Evolutionary conservation across 2,797 vertebrate genomes (phyloP).

Genomic region (Liparis tanakae): DNA sequence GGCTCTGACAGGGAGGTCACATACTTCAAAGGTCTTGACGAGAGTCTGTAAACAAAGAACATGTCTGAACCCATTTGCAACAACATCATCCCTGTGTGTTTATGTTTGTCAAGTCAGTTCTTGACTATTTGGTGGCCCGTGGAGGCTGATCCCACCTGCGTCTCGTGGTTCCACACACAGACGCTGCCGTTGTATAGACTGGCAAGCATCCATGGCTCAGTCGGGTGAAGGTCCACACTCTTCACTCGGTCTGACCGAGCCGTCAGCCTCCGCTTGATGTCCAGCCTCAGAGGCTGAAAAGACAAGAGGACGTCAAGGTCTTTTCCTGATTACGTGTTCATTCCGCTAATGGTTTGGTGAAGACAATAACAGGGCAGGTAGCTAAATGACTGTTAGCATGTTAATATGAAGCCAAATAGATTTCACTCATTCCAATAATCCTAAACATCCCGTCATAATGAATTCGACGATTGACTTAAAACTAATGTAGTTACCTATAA

Average conservation of each 20-base stretch:
- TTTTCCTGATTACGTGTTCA: background rate
- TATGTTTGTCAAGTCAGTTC: background rate
- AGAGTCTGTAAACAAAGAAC: conserved; percentile 84
- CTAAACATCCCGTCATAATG: fast-evolving
- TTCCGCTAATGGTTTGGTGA: background rate
- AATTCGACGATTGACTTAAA: background rate
- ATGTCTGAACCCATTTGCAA: background rate
- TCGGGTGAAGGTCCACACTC: conserved; percentile 97
- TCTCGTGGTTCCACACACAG: conserved; percentile 99
- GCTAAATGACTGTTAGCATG: conserved; percentile 33
- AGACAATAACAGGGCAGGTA: background rate
- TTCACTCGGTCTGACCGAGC: conserved; percentile 98
- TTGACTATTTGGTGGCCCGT: no score
- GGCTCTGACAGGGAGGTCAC: conserved; percentile 95
- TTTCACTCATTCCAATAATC: background rate
- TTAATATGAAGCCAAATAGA: background rate
- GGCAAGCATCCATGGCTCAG: conserved; percentile 98
- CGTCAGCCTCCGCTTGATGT: conserved; percentile 97
- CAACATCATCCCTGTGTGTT: background rate
- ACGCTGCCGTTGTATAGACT: conserved; percentile 98
- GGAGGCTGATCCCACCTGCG: conserved; percentile 84
- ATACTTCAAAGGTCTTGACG: conserved; percentile 99
- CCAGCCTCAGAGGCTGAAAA: conserved; percentile 94
- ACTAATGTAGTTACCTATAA: background rate
- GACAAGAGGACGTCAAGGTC: background rate